Conservation (phyloP, 2,113 vertebrate species). For the Cavia porcellus region DNA sequence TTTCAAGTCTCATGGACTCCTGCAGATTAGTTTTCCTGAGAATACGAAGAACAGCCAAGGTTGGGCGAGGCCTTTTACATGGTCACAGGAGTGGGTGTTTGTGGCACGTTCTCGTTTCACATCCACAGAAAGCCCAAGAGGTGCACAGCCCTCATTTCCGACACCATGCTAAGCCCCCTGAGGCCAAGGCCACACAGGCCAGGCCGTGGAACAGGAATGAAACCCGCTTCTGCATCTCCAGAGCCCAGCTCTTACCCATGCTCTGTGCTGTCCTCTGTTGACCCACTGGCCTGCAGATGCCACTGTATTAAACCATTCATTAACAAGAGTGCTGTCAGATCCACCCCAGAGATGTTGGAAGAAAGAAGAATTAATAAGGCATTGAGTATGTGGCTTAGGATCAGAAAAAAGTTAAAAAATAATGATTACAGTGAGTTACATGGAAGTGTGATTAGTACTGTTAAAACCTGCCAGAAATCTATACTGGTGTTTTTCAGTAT, state of each 20-base stretch:
- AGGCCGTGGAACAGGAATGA: not conserved
- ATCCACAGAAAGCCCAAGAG: not conserved
- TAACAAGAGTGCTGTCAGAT: not conserved
- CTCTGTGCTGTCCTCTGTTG: not conserved
- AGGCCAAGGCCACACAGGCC: not conserved
- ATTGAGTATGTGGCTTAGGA: not conserved
- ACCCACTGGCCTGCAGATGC: not conserved
- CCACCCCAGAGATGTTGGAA: not conserved
- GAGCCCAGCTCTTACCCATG: not conserved
- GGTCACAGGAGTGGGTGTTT: not conserved
- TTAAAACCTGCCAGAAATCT: slow-evolving; percentile 51
- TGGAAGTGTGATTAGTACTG: not conserved
- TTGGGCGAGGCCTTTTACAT: not conserved
- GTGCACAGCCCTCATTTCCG: not conserved
- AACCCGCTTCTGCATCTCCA: not conserved
- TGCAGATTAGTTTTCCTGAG: not conserved
- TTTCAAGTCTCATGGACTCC: not conserved
- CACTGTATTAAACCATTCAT: not conserved
- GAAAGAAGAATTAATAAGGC: not conserved
- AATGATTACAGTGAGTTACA: slow-evolving; percentile 14
- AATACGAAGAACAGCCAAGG: not conserved
- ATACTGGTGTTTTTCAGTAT: slow-evolving; percentile 20
- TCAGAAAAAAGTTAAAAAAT: slow-evolving; percentile 9
- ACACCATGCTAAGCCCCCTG: not conserved
- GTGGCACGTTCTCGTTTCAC: not conserved